phyloP scores from a whole-genome alignment of 2,797 vertebrate species.

The Acomys russatus region DNA sequence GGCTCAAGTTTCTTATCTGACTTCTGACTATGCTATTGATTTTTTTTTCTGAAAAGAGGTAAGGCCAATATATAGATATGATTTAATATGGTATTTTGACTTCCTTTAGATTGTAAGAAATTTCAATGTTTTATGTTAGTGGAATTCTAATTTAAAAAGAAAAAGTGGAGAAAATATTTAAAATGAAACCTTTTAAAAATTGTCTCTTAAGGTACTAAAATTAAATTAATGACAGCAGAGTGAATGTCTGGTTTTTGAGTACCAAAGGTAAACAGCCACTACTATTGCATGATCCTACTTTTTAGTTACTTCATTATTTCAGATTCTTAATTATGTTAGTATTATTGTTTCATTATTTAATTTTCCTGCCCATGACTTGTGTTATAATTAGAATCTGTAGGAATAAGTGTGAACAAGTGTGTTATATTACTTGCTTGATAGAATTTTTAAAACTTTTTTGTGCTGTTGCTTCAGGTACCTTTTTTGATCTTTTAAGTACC shows the following conservation, averaged over 20 bases:
- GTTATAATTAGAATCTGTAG: constrained; percentile 32
- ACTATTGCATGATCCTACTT: not conserved
- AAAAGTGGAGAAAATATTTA: constrained; percentile 52
- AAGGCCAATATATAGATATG: not conserved
- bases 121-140: constrained; percentile 43
- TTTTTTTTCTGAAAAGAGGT: constrained; percentile 9
- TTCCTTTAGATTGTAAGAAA: constrained; percentile 59
- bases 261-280: not conserved
- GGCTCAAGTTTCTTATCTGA: constrained; percentile 61
- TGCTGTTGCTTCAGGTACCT: not conserved
- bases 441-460: constrained; percentile 47
- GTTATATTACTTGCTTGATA: constrained; percentile 17
- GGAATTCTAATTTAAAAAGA: constrained; percentile 39
- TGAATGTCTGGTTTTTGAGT: constrained; percentile 38
- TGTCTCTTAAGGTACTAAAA: constrained; percentile 44
- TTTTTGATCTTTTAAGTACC: constrained; percentile 37
- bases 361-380: constrained; percentile 19
- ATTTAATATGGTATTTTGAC: constrained; percentile 33
- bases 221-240: constrained; percentile 43
- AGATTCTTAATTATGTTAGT: not conserved
- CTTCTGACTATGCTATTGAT: constrained; percentile 53
- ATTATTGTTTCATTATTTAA: not conserved
- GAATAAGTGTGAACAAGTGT: not conserved
- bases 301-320: not conserved
- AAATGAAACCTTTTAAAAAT: constrained; percentile 59